Evolutionary conservation across 2,113 vertebrate genomes (phyloP).

Genomic region (Cyprinodon variegatus): DNA sequence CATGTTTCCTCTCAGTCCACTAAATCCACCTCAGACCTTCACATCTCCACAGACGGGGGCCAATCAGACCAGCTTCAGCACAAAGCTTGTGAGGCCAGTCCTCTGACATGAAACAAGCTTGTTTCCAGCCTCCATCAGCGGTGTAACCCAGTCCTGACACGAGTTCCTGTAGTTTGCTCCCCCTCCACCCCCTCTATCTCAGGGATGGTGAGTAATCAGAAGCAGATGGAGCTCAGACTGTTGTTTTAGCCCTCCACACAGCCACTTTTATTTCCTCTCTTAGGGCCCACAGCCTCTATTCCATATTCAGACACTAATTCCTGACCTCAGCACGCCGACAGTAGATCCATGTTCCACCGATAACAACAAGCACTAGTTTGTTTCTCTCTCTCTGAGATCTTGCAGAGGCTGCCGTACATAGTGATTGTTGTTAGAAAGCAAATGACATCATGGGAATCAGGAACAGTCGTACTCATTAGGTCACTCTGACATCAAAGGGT

Average conservation of each 20-base stretch:
- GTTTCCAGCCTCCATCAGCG: slow-evolving; percentile 69
- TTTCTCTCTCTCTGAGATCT: slow-evolving; percentile 31
- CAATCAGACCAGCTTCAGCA: slow-evolving; percentile 34
- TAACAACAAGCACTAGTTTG: slow-evolving; percentile 28
- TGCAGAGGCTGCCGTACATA: background rate
- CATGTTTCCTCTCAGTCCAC: slow-evolving; percentile 29
- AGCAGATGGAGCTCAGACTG: slow-evolving; percentile 73
- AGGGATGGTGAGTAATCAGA: slow-evolving; percentile 77
- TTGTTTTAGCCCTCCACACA: slow-evolving; percentile 72
- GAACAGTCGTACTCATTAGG: slow-evolving; percentile 48
- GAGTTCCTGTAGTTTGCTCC: slow-evolving; percentile 53
- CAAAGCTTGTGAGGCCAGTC: slow-evolving; percentile 35
- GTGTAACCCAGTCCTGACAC: slow-evolving; percentile 85
- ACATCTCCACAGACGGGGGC: background rate
- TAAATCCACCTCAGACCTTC: background rate
- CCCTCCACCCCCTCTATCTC: slow-evolving; percentile 72
- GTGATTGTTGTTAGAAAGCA: slow-evolving; percentile 9
- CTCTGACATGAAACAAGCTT: slow-evolving; percentile 76
- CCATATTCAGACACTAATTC: slow-evolving; percentile 68
- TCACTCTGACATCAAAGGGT: slow-evolving; percentile 63
- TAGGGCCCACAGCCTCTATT: slow-evolving; percentile 49
- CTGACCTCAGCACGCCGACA: slow-evolving; percentile 54
- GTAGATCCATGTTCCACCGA: slow-evolving; percentile 31
- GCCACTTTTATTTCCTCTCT: slow-evolving; percentile 58
- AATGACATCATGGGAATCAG: slow-evolving; percentile 61